phyloP scores from a whole-genome alignment of 1,140 invertebrate species.

The Ectropis grisescens region DNA sequence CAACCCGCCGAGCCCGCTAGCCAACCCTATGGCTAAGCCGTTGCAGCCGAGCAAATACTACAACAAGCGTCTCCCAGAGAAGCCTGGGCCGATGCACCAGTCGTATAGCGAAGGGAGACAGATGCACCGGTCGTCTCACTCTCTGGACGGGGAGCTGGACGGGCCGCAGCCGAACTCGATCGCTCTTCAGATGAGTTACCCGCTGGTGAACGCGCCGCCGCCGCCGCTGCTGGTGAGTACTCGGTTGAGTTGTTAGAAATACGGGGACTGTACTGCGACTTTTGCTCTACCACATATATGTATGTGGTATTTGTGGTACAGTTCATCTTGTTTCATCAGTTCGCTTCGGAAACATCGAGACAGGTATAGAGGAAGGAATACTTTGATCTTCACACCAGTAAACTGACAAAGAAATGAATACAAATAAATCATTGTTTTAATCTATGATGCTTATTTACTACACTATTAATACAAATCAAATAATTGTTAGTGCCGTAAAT shows the following conservation, averaged over 20 bases:
- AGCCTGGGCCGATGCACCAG: constrained; percentile 30
- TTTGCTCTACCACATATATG: too few relatives aligned
- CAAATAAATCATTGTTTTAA: too few relatives aligned
- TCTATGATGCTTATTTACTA: too few relatives aligned
- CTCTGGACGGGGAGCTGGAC: constrained; percentile 41
- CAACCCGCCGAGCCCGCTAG: constrained; percentile 7
- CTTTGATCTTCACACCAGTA: too few relatives aligned
- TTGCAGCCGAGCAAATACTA: constrained; percentile 18
- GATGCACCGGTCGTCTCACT: constrained; percentile 35
- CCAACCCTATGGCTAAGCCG: constrained; percentile 25
- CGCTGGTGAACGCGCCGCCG: constrained; percentile 48
- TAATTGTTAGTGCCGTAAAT: too few relatives aligned
- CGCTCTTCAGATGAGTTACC: constrained; percentile 71
- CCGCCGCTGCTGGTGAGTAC: constrained; percentile 46
- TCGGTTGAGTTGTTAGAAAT: constrained; percentile 1
- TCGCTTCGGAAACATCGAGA: too few relatives aligned
- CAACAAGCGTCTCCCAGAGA: constrained; percentile 12
- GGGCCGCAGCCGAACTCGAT: constrained; percentile 60
- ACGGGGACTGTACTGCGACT: too few relatives aligned
- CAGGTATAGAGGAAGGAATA: too few relatives aligned
- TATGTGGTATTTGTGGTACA: too few relatives aligned
- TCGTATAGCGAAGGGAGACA: constrained; percentile 29
- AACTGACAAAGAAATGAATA: too few relatives aligned
- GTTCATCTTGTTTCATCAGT: too few relatives aligned
- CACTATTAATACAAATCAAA: too few relatives aligned